Percentiles rank a stretch among this genome's conserved stretches.
Evolutionary conservation across 1,140 invertebrate species (phyloP).

Genomic region (Trachelipus rathkii): DNA sequence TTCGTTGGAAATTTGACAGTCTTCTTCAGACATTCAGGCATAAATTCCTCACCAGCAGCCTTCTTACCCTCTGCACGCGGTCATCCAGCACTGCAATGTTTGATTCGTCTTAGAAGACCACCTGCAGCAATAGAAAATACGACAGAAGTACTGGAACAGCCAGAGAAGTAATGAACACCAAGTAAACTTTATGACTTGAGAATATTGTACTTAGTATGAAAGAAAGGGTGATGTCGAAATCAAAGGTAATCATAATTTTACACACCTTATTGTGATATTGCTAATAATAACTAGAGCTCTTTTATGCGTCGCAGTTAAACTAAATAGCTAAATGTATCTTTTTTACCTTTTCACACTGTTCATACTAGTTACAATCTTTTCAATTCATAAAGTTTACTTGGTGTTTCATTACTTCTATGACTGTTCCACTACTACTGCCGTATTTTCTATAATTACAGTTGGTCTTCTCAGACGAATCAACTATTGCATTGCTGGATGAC

Average conservation of each 20-base stretch:
- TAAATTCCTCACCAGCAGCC: background rate
- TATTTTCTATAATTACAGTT: too few relatives aligned
- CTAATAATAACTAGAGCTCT: conserved; percentile 13
- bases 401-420: too few relatives aligned
- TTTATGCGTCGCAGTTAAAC: background rate
- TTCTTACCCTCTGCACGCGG: background rate
- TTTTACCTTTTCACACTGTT: background rate
- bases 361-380: too few relatives aligned
- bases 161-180: background rate
- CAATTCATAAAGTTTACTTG: too few relatives aligned
- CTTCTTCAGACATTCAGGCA: conserved; percentile 10
- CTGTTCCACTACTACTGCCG: too few relatives aligned
- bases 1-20: conserved; percentile 6
- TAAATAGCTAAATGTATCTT: background rate
- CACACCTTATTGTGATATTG: background rate
- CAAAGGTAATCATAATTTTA: background rate
- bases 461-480: too few relatives aligned
- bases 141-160: background rate
- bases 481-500: too few relatives aligned
- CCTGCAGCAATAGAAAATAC: background rate
- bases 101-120: background rate
- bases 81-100: conserved; percentile 5
- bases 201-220: too few relatives aligned
- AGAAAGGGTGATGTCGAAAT: background rate
- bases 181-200: background rate